Base-by-base conservation (phyloP, 2,888 invertebrate genomes). In the Amphipoea lucens region DNA sequence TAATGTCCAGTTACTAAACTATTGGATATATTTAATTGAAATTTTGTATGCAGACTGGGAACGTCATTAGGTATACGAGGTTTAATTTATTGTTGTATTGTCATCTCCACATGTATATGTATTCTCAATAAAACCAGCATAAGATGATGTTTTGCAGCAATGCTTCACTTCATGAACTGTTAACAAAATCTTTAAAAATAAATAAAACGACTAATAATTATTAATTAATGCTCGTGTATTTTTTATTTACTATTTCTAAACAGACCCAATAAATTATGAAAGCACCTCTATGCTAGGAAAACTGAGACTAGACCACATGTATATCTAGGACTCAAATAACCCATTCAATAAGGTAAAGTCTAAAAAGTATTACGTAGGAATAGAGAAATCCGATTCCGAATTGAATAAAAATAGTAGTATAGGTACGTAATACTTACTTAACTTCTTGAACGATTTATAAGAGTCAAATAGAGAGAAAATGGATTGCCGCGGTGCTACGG, bases 381-480 rank as follows among this genome's bases (percentile, higher is more conserved):
- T 54, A 62, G 14, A 14, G 12, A 65, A 81, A 70, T 9, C 70
- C 63, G 48, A 66, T 51, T 70, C 40, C 17, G n/a, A 5, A 68
- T 80, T 45, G 45, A 81, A 81, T 76, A 76, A 63, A 72, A 80
- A 67, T 67, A 42, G 51, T 48, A 17, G 23, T 54, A 81, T 23
- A 23, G 23, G 9, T 54, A 79, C 29, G 29, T 65, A 57, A 54
- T 54, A 54, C 40, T 73, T 78, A 83, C 40, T 73, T 78, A 83
- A 83, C 60, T 83, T 82, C 45, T 70, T 70, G 81, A 81, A 83
- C 78, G 83, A 81, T 81, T 81, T 83, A 81, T 83, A 71, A 78
- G 78, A 83, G 71, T 57, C 82, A 67, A 70, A 76, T 60, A 62
- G 23, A 17, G 60, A 66, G 83, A 78, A 83, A 78, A 81, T 83